A percentile compares a stretch with the other conserved stretches of the same genome.
Evolutionary conservation across 2,797 vertebrate genomes (phyloP).

Genomic region (Sebastes hubbsi): DNA sequence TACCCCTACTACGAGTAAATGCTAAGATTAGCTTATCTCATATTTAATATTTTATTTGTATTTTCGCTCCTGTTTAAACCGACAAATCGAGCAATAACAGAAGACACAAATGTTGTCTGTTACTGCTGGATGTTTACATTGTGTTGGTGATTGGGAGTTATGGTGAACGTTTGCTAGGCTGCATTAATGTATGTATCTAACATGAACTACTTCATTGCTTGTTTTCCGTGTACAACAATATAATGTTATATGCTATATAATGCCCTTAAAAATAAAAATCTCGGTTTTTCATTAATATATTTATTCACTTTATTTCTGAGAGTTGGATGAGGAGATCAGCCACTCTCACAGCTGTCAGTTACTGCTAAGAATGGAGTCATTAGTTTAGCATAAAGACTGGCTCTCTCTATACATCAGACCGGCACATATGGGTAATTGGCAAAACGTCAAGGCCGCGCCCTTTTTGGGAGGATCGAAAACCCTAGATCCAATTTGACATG

Average conservation of each 20-base stretch:
- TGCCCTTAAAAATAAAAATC: background rate
- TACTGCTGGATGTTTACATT: background rate
- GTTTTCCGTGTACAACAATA: background rate
- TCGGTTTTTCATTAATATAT: no score
- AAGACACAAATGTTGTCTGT: background rate
- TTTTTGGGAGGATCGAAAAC: no score
- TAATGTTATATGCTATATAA: background rate
- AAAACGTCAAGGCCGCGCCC: no score
- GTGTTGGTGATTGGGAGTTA: background rate
- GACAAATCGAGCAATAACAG: background rate
- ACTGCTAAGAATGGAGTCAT: background rate
- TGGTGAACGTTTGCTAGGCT: background rate
- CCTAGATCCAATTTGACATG: no score
- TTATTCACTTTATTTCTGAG: background rate
- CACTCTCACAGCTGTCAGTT: background rate
- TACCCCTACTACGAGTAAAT: background rate
- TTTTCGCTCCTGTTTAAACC: background rate
- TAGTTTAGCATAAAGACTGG: background rate
- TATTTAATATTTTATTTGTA: background rate
- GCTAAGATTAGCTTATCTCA: background rate
- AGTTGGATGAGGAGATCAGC: background rate
- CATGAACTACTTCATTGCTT: background rate
- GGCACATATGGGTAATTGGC: accelerated
- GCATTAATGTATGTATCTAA: background rate
- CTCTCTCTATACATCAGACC: background rate